Base-by-base conservation (phyloP, 1,140 invertebrate species). In the Thaumatotibia leucotreta region DNA sequence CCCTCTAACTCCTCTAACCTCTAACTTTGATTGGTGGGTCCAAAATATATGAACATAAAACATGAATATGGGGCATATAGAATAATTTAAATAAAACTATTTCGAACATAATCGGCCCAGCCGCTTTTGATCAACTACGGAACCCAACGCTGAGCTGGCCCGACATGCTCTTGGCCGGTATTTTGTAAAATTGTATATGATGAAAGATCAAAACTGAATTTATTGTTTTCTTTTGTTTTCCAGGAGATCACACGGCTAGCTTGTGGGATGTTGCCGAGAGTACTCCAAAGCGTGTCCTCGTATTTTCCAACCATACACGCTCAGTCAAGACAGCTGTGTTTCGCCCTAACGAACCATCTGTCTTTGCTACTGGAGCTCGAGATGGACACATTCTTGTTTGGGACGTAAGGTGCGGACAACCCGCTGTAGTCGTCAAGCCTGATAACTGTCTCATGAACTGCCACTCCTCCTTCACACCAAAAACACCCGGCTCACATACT, bases 351-450 rank as follows among this genome's bases (percentile, higher is more conserved):
- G 94, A 96, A 82, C 79, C 91, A 80, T 94, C 93, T 68, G 94
- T 97, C 0, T 97, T 98, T 92, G 96, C 96, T 5, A 96, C 96
- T 5, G 97, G 96, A 11, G 95, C 95, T 6, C 88, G 97, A 31
- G 97, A 98, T 91, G 96, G 97, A 1, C 94, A 94, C 68, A 95
- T 98, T 4, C 93, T 97, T 66, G 79, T 97, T 8, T 98, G 97
- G 96, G 97, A 98, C 81, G 94, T 92, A 1, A 88, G 95, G 50
- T 70, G 79, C 8, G 72, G 92, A 92, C 68, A 92, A 84, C 76
- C 90, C 31, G 84, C 81, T 45, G 79, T 91, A 29, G 82, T 91
- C 0, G 85, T 92, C 1, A 93, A 92, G 63, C 93, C 94, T 0
- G 94, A 95, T 77, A 94, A 94, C 72, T 93, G 91, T 63, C 93